Evolutionary conservation across 2,888 invertebrate genomes (phyloP), one percentile per base, ranked within the genome.

Genomic region (Prionchulus punctatus): DNA sequence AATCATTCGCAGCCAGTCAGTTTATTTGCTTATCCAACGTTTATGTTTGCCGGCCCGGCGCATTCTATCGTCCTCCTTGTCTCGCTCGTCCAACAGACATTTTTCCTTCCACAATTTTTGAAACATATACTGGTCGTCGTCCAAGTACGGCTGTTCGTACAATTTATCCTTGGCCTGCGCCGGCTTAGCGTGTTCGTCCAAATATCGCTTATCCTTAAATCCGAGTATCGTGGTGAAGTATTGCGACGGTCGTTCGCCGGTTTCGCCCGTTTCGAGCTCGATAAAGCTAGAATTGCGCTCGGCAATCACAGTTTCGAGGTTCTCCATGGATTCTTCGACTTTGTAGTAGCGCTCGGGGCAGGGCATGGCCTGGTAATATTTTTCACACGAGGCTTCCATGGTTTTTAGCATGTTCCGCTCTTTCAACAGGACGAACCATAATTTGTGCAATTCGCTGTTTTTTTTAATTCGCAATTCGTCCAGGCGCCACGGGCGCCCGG

Each of bases 361-460:
- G 4, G 69, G 66, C 57, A 69, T 56, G 27, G 59, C 54, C 12
- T 59, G 42, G n/a, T n/a, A n/a, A n/a, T n/a, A n/a, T n/a, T n/a
- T 7, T 36, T 36, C 36, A 36, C 36, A 36, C 12, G 18, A 18
- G 18, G 36, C 36, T 36, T 36, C 36, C 94, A 96, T 92, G 1
- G 96, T 94, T 60, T 88, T 73, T 23, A 98, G 76, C 94, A 96
- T 94, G 72, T 99, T 98, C 55, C 83, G 79, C 74, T 99, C 98
- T 75, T 96, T 99, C 54, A 94, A 74, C 57, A 98, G 75, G 47
- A 62, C 64, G 67, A 79, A 92, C 96, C 98, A 98, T 58, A 98
- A 75, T 76, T 96, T 92, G 71, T 98, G 98, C 57, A 98, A 78
- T 73, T 98, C 98, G 53, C 81, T 77, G 71, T 92, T 96, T 50